A percentile compares a stretch with the other conserved stretches of the same genome.
Evolutionary conservation across 2,113 vertebrate species (phyloP).

Genomic region (Engystomops pustulosus): DNA sequence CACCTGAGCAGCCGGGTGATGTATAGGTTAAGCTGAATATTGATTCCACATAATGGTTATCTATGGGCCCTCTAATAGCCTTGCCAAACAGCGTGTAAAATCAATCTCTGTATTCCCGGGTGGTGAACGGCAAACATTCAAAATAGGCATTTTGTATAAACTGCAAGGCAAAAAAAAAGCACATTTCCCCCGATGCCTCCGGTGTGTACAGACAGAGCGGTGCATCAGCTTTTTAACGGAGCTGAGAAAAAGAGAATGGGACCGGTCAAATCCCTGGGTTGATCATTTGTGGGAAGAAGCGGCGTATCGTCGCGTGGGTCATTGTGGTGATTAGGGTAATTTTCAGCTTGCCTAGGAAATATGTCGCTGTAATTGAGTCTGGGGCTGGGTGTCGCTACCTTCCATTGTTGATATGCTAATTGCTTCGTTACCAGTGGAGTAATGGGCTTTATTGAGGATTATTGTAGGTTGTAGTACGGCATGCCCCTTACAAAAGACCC

Average conservation of each 20-base stretch:
- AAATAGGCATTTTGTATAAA: conserved; percentile 28
- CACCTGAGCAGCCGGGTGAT: not conserved
- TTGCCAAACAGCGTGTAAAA: conserved; percentile 42
- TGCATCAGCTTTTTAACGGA: conserved; percentile 19
- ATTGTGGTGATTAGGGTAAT: conserved; percentile 1
- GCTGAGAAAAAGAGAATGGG: not conserved
- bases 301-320: no score
- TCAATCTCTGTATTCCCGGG: conserved; percentile 31
- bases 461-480: no score
- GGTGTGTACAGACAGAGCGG: not conserved
- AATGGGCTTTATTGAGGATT: not conserved
- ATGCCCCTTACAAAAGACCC: no score
- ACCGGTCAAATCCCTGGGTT: not conserved
- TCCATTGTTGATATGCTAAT: conserved; percentile 12
- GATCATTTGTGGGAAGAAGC: not conserved
- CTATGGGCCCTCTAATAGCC: conserved; percentile 33
- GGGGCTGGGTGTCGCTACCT: no score
- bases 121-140: conserved; percentile 19
- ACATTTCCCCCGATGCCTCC: not conserved
- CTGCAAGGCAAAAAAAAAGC: conserved; percentile 6
- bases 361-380: not conserved
- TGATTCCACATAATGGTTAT: conserved; percentile 47
- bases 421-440: not conserved
- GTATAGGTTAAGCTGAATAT: conserved; percentile 32
- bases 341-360: conserved; percentile 8